Evolutionary conservation across 1,140 invertebrate genomes (phyloP), one percentile per base, ranked within the genome.

Genomic region (Listronotus oregonensis): DNA sequence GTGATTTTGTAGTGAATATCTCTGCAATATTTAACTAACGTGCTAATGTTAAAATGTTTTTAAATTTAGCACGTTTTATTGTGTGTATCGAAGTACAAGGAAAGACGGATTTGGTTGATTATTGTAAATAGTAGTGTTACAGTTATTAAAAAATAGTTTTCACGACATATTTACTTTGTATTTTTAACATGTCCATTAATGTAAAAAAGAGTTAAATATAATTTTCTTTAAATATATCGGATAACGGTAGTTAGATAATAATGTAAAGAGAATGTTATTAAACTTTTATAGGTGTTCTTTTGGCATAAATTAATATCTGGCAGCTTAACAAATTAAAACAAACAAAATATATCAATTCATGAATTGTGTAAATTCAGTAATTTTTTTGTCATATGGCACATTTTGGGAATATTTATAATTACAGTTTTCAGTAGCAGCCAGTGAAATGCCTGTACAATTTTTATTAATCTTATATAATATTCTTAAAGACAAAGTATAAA

Each of bases 301-400:
- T 49, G 5, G 18, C 46, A 14, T 46, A 46, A 17, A 46, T 17
- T 50, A 50, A 10, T 47, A 17, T 47, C 17, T 4, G 44, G 44
- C 44, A 47, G 44, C 44, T 47, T 47, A 15, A 15, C 9, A 15
- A 17, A 17, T 4, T 17, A n/a, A 18, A 15, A 6, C 17, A 15
- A 11, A 42, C 1, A 42, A 42, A 42, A 3, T 42, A 3, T 14
- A 3, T 27, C 1, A 6, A 6, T 5, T 39, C 34, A 54, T 49
- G 57, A 17, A 60, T 60, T 60, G 57, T 49, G 49, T 60, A 44
- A 60, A 60, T 60, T 60, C 57, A 43, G 10, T 17, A 32, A 9
- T 47, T 44, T 5, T 9, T 40, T 10, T n/a, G n/a, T n/a, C n/a
- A 46, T 46, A 5, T 27, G 21, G 21, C 21, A 27, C 21, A 27